Base-by-base conservation (phyloP, 2,797 vertebrate species). In the Parotocinclus haroldoi region DNA sequence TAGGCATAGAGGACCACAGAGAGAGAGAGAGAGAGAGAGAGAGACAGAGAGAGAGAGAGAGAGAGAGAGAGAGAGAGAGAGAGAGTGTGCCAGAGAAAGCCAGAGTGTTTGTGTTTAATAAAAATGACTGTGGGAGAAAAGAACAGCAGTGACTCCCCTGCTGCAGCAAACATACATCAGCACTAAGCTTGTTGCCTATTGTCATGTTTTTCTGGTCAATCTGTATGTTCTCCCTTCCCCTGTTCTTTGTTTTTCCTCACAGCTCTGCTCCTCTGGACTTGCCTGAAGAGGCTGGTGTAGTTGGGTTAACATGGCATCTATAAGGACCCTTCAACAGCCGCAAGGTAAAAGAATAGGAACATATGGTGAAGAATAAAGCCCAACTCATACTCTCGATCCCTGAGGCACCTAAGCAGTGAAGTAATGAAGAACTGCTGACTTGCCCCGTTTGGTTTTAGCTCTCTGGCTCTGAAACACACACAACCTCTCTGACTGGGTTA, bases 101-200 rank as follows among this genome's bases (percentile, higher is more conserved):
- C 27, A 2, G 27, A 27, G 27, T 27, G 27, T 27, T 27, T 27
- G 63, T 39, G 58, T 67, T 58, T 36, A 54, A 58, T 57, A 66
- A 52, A 46, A 63, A 17, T 40, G 58, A 68, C 61, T 39, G 64
- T 60, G 58, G 68, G 67, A 39, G 58, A 39, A 60, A 10, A 18
- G 40, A 49, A 44, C 6, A 18, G 52, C 7, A 53, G 46, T 7
- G 68, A 58, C 52, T 68, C 66, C 48, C 53, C 77, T 72, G 42
- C 65, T 77, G 71, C 61, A 60, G 73, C 55, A 71, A 53, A 75
- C 58, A 63, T 75, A 66, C 80, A 82, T 86, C 76, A 78, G 69
- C 79, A 12, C 45, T 46, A 12, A 12, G n/a, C 12, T 46, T 46
- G 12, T 46, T 46, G 10, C n/a, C 45, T n/a, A 11, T 11, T 27